phyloP scores from a whole-genome alignment of 2,888 invertebrate genomes.

The Podabrus alpinus region DNA sequence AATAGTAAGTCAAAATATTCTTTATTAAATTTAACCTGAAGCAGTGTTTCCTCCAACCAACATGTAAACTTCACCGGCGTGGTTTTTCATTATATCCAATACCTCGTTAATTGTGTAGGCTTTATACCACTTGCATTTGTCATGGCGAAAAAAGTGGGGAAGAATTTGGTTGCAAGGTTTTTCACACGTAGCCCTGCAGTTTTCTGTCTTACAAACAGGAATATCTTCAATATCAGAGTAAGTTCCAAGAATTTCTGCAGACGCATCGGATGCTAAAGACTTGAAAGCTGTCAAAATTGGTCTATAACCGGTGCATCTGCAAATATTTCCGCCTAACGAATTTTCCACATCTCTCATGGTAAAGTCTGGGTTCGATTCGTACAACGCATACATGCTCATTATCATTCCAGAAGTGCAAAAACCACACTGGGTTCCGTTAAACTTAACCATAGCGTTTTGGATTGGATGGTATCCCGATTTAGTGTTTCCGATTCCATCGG shows the following conservation, averaged over 20 bases:
- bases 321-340: slow-evolving; percentile 66
- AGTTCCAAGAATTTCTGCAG: slow-evolving; percentile 44
- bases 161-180: slow-evolving; percentile 5
- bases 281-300: slow-evolving; percentile 69
- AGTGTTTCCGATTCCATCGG: slow-evolving; percentile 71
- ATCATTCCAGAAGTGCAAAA: slow-evolving; percentile 58
- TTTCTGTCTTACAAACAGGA: background rate
- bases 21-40: slow-evolving; percentile 60
- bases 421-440: slow-evolving; percentile 46
- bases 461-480: slow-evolving; percentile 65
- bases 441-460: slow-evolving; percentile 62
- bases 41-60: slow-evolving; percentile 77
- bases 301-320: slow-evolving; percentile 72
- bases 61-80: slow-evolving; percentile 58
- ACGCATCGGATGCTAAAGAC: slow-evolving; percentile 57
- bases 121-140: slow-evolving; percentile 60
- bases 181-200: background rate
- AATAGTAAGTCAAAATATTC: background rate
- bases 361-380: slow-evolving; percentile 52
- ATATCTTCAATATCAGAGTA: slow-evolving; percentile 55
- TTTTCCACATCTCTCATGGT: slow-evolving; percentile 68
- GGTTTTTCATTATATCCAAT: slow-evolving; percentile 55
- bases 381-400: slow-evolving; percentile 69
- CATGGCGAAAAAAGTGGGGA: background rate
- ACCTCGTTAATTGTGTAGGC: slow-evolving; percentile 61